Evolutionary conservation across 2,888 invertebrate genomes (phyloP).

Genomic region (Brachyptera risi): DNA sequence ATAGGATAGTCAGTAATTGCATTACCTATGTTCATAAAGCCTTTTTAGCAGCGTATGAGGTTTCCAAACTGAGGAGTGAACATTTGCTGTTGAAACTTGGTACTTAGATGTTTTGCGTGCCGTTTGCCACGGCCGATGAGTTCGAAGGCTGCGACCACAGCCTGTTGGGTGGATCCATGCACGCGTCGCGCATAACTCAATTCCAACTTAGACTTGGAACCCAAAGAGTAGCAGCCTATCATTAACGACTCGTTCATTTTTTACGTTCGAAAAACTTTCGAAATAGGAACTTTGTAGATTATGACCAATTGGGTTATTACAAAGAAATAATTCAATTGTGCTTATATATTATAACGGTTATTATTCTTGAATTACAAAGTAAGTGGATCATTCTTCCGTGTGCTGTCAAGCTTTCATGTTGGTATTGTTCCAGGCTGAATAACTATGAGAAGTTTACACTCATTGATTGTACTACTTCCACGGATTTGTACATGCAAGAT

Average conservation of each 20-base stretch:
- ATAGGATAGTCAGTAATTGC: not conserved
- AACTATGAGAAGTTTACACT: too few relatives aligned
- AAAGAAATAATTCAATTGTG: constrained; percentile 20
- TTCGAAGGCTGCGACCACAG: not conserved
- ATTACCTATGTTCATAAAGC: not conserved
- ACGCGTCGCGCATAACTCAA: constrained; percentile 9
- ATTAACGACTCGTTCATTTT: constrained; percentile 15
- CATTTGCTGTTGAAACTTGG: too few relatives aligned
- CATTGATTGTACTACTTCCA: too few relatives aligned
- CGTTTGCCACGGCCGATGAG: not conserved
- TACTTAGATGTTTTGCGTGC: not conserved
- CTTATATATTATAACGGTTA: constrained; percentile 14
- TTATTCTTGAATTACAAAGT: constrained; percentile 16
- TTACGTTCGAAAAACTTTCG: constrained; percentile 13
- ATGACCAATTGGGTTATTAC: constrained; percentile 18
- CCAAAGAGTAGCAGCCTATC: constrained; percentile 14
- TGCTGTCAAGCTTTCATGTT: constrained; percentile 9
- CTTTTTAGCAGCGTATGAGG: too few relatives aligned
- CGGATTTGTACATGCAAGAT: too few relatives aligned
- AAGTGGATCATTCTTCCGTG: constrained; percentile 3
- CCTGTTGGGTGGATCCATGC: not conserved
- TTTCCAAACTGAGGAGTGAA: too few relatives aligned
- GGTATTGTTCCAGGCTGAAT: too few relatives aligned
- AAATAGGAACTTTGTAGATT: constrained; percentile 15
- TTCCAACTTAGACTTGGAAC: constrained; percentile 5